These are phyloP conservation scores for Harpagus bidentatus DNA, from an alignment of 2,113 vertebrate species.

Conservation along the genomic window DNA sequence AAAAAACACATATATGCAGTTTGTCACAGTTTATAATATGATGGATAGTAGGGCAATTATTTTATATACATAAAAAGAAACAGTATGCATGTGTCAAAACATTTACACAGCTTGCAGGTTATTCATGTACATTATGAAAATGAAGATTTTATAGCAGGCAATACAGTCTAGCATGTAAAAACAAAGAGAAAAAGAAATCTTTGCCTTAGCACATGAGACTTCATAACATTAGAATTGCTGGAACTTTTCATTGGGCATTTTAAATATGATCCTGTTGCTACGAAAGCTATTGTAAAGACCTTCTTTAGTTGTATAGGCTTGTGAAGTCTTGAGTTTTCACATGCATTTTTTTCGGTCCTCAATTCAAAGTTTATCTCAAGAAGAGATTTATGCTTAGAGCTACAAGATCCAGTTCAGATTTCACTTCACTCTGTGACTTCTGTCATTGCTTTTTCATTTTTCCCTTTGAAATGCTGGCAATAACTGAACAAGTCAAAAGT, in stretches of 20 bases:
- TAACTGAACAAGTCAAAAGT: background rate
- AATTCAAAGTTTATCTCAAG: background rate
- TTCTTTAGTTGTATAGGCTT: background rate
- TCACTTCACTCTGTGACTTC: background rate
- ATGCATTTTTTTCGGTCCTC: background rate
- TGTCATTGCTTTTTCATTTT: background rate
- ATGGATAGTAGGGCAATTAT: background rate
- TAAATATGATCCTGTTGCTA: background rate
- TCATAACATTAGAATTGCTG: background rate
- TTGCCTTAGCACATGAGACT: background rate
- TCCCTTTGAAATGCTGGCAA: background rate
- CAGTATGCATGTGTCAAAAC: slow-evolving; percentile 6
- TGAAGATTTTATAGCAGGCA: background rate
- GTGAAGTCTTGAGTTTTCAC: background rate
- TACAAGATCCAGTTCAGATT: background rate
- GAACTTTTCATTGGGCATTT: background rate
- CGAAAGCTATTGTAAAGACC: background rate
- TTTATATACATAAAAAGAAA: slow-evolving; percentile 10
- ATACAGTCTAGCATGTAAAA: background rate
- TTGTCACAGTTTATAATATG: slow-evolving; percentile 5
- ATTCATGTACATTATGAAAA: background rate
- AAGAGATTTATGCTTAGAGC: background rate
- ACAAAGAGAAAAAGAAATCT: background rate
- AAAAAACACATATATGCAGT: background rate
- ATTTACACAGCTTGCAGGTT: slow-evolving; percentile 18